Conservation (phyloP, 2,113 vertebrate species). For the Cephalopholis sonnerati region DNA sequence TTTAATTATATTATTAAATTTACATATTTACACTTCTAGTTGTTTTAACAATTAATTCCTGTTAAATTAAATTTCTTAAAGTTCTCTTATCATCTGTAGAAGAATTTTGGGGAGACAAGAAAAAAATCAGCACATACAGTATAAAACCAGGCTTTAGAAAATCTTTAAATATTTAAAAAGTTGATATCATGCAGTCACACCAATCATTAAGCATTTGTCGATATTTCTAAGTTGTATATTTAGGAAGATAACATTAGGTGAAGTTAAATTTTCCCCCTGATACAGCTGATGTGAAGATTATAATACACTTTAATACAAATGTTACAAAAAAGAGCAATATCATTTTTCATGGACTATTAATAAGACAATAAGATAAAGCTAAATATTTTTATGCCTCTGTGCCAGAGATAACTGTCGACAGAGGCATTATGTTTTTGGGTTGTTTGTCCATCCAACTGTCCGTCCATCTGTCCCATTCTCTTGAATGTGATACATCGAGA, state of each 20-base stretch:
- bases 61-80: neutral
- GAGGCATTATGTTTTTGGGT: too few relatives aligned
- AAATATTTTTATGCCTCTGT: too few relatives aligned
- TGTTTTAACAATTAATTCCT: neutral
- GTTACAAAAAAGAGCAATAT: neutral
- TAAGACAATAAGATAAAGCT: too few relatives aligned
- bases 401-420: too few relatives aligned
- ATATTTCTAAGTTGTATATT: neutral
- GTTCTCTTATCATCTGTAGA: neutral
- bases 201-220: neutral
- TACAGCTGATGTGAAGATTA: neutral
- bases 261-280: neutral
- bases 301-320: too few relatives aligned
- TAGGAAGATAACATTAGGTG: neutral
- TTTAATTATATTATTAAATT: neutral
- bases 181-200: neutral
- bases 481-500: too few relatives aligned
- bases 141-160: neutral
- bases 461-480: too few relatives aligned
- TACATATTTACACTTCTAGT: neutral
- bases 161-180: constrained; percentile 1
- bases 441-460: too few relatives aligned
- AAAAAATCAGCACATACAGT: neutral
- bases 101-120: neutral
- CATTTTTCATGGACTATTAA: neutral